Conservation (phyloP, 2,113 vertebrate species). For the Artemisiospiza belli region DNA sequence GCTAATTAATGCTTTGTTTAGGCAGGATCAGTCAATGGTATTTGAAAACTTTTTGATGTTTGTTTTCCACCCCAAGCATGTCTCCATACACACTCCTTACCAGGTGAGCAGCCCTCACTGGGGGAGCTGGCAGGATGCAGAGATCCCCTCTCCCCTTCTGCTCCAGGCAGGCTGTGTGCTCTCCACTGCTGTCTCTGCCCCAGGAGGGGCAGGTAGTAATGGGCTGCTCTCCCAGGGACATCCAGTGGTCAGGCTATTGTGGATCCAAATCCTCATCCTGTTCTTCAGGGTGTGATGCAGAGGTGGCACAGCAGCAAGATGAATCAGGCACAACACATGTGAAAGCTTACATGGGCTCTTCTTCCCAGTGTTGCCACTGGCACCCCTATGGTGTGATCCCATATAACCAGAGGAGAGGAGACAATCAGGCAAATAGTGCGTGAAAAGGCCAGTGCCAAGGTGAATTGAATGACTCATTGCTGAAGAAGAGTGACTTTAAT, state of each 20-base stretch:
- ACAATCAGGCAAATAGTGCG: neutral
- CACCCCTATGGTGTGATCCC: fast-evolving
- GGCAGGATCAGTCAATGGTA: neutral
- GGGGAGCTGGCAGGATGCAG: neutral
- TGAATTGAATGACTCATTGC: neutral
- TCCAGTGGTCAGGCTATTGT: neutral
- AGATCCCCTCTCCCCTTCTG: neutral
- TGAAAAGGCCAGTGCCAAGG: neutral
- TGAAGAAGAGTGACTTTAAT: neutral
- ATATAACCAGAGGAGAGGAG: neutral
- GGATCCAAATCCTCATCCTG: neutral
- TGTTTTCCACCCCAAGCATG: neutral
- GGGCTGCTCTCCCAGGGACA: neutral
- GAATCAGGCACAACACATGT: neutral
- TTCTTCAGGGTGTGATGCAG: neutral
- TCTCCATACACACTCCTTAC: neutral
- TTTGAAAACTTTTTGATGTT: neutral
- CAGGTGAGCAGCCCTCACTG: neutral
- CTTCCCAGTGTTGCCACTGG: neutral
- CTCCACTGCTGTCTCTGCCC: fast-evolving
- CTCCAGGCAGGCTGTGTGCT: neutral
- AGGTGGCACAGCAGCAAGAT: neutral
- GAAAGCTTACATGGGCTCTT: neutral
- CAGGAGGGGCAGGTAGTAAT: fast-evolving
- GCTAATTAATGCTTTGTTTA: neutral